phyloP scores from a whole-genome alignment of 2,113 vertebrate genomes.

The Actenoides lindsayi region DNA sequence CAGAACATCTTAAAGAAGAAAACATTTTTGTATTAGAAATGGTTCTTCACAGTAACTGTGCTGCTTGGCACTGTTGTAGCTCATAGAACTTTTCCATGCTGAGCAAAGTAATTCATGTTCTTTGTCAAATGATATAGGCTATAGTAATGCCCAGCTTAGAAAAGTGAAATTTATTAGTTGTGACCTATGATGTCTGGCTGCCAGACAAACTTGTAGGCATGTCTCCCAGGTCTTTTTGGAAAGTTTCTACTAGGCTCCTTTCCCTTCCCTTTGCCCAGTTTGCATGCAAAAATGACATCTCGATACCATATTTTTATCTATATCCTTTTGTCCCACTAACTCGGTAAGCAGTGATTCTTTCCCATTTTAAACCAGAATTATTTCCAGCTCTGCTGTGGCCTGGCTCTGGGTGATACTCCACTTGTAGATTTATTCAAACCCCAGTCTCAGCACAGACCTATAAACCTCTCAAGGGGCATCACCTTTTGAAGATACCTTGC shows the following conservation, averaged over 20 bases:
- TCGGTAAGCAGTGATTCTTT: conserved; percentile 16
- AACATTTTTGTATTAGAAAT: not conserved
- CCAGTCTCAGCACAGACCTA: not conserved
- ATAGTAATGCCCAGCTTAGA: not conserved
- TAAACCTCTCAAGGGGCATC: conserved; percentile 33
- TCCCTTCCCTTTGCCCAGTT: not conserved
- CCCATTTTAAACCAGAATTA: conserved; percentile 29
- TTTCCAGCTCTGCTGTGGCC: conserved; percentile 55
- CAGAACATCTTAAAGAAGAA: not conserved
- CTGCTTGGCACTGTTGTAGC: not conserved
- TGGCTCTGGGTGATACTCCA: not conserved
- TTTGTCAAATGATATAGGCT: not conserved
- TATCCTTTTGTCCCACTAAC: not conserved
- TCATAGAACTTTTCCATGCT: not conserved
- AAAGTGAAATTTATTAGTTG: conserved; percentile 55
- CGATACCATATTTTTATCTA: not conserved
- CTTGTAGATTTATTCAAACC: conserved; percentile 27
- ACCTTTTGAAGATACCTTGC: conserved; percentile 30
- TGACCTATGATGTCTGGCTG: conserved; percentile 17
- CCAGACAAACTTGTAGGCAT: conserved; percentile 3
- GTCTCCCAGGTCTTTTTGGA: conserved; percentile 10
- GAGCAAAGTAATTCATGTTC: not conserved
- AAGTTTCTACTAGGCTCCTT: not conserved
- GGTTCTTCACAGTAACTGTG: not conserved
- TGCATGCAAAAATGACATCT: conserved; percentile 1